phyloP scores from a whole-genome alignment of 2,888 invertebrate genomes.

The Yponomeuta malinellus region DNA sequence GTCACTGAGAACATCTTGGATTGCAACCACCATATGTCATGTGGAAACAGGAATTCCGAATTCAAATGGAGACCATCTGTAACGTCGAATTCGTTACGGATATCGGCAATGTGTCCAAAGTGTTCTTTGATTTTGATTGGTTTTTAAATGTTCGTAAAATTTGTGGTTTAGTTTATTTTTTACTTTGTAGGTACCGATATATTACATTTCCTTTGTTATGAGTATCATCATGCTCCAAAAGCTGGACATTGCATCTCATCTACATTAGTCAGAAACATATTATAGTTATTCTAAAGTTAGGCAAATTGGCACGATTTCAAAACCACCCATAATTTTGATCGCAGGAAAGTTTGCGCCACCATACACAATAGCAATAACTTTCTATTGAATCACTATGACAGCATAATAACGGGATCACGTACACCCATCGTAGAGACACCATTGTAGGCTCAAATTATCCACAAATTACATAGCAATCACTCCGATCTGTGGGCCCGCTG shows the following conservation, averaged over 20 bases:
- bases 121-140: conserved; percentile 26
- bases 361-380: conserved; percentile 31
- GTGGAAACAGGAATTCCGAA: conserved; percentile 36
- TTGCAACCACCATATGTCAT: conserved; percentile 49
- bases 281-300: too few relatives aligned
- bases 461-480: conserved; percentile 63
- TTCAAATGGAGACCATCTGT: conserved; percentile 35
- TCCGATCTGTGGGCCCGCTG: conserved; percentile 38
- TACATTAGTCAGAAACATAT: too few relatives aligned
- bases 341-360: not conserved
- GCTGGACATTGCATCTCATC: too few relatives aligned
- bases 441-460: conserved; percentile 51
- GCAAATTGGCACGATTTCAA: not conserved
- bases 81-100: conserved; percentile 39
- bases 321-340: not conserved
- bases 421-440: conserved; percentile 33
- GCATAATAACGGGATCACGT: conserved; percentile 50
- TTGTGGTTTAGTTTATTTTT: not conserved
- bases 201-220: too few relatives aligned
- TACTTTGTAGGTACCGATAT: too few relatives aligned
- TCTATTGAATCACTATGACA: conserved; percentile 51
- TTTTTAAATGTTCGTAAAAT: conserved; percentile 16
- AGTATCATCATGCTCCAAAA: too few relatives aligned
- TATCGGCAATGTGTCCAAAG: conserved; percentile 28
- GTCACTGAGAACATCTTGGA: conserved; percentile 37